Conservation (phyloP, 2,113 vertebrate genomes). For the Accipiter virgatus region DNA sequence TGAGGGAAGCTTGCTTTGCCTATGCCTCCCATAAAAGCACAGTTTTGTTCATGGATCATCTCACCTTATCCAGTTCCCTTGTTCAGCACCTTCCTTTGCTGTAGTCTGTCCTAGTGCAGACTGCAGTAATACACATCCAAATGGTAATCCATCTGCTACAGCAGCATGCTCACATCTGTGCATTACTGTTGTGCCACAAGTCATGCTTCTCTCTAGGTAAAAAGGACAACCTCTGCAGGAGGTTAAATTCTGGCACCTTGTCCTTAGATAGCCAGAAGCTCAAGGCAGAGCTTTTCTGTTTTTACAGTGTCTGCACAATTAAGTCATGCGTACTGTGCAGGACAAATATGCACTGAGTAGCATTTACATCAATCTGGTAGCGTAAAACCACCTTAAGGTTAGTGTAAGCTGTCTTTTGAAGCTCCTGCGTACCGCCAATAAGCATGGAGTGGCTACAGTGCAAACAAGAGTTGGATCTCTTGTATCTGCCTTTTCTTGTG, state of each 20-base stretch:
- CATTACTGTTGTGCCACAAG: neutral
- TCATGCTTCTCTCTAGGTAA: neutral
- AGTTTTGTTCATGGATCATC: neutral
- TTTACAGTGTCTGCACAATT: neutral
- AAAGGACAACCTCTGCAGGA: neutral
- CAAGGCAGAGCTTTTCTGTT: neutral
- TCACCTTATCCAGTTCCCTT: accelerated
- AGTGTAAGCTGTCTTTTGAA: neutral
- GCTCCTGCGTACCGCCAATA: neutral
- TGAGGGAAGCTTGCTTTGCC: neutral
- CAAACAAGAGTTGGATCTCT: neutral
- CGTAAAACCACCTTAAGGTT: neutral
- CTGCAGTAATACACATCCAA: neutral
- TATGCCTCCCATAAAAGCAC: neutral
- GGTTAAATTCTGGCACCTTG: neutral
- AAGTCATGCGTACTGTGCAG: neutral
- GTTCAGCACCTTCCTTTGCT: neutral
- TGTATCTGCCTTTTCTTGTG: neutral
- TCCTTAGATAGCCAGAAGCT: neutral
- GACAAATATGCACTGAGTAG: neutral
- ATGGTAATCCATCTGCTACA: neutral
- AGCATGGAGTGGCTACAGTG: neutral
- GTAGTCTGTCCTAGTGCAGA: neutral
- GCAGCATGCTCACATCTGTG: neutral
- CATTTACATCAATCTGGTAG: neutral